These are phyloP conservation scores for Bombylius major DNA, from an alignment of 2,888 invertebrate genomes.

Conservation along the genomic window DNA sequence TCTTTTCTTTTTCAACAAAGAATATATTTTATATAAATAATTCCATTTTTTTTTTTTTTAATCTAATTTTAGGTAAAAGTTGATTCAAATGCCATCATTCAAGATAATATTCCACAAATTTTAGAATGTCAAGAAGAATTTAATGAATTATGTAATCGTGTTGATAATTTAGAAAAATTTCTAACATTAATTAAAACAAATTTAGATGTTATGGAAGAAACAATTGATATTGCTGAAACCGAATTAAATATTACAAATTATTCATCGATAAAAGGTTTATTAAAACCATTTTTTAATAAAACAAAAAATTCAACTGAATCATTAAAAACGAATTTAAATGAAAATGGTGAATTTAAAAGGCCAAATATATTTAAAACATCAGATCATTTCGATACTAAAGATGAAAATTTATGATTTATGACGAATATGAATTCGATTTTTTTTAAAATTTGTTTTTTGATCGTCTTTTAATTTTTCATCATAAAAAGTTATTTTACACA, in stretches of 20 bases:
- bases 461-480: no score
- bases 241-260: constrained; percentile 47
- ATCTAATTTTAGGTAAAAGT: constrained; percentile 29
- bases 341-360: constrained; percentile 16
- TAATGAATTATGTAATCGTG: constrained; percentile 41
- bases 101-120: constrained; percentile 41
- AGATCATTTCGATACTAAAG: constrained; percentile 15
- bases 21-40: background rate
- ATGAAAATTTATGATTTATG: no score
- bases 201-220: constrained; percentile 40
- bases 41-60: constrained; percentile 6
- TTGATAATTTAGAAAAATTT: constrained; percentile 42
- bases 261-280: constrained; percentile 41
- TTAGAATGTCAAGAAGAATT: constrained; percentile 42
- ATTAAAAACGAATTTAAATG: background rate
- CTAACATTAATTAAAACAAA: constrained; percentile 44
- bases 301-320: background rate
- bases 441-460: no score
- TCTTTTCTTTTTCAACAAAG: background rate
- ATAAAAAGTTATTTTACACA: no score
- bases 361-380: constrained; percentile 19
- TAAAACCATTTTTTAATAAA: constrained; percentile 40
- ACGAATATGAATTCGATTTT: no score
- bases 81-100: constrained; percentile 27
- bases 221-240: constrained; percentile 46